Base-by-base conservation (phyloP, 2,113 vertebrate species). In the Electrona antarctica region DNA sequence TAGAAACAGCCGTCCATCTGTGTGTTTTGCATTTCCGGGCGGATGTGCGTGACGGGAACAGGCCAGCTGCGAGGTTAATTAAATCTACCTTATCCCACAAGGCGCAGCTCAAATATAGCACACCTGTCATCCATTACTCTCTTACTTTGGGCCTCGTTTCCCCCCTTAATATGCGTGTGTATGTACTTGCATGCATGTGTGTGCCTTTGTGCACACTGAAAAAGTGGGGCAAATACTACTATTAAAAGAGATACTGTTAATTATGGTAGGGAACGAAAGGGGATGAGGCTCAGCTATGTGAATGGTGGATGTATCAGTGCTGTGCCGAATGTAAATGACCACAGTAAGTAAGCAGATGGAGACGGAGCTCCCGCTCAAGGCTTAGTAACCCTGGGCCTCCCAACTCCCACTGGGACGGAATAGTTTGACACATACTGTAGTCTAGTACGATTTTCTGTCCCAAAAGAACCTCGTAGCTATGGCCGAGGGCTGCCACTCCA, bases 61-160 rank as follows among this genome's bases (percentile, higher is more conserved):
- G 75, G 79, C 70, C 86, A 83, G 72, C 80, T 77, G 80, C 60
- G 75, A 85, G 69, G 73, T 81, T 86, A 83, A 87, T 88, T 85
- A 78, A 79, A 73, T 78, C 74, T 81, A 47, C 45, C 58, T 45
- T 69, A 45, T 73, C 60, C 76, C 61, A 5, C 7, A 72, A 85
- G 62, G 66, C 69, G 61, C 29, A 51, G 48, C 51, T 72, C 64
- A 66, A 60, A 72, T 75, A 48, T 21, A 69, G 63, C 73, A 78
- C 67, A 82, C 82, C 81, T 85, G 83, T 67, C 64, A 55, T 79
- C 56, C 48, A 13, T 59, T 15, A 6, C 8, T 57, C 55, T 15
- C 56, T 8, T 21, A 8, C 56, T 41, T 41, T 41, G 33, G 14
- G 55, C 11, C 67, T 41, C 12, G 41, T 6, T 11, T 41, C 56